phyloP scores from a whole-genome alignment of 2,888 invertebrate species.

The Pseudococcus longispinus region DNA sequence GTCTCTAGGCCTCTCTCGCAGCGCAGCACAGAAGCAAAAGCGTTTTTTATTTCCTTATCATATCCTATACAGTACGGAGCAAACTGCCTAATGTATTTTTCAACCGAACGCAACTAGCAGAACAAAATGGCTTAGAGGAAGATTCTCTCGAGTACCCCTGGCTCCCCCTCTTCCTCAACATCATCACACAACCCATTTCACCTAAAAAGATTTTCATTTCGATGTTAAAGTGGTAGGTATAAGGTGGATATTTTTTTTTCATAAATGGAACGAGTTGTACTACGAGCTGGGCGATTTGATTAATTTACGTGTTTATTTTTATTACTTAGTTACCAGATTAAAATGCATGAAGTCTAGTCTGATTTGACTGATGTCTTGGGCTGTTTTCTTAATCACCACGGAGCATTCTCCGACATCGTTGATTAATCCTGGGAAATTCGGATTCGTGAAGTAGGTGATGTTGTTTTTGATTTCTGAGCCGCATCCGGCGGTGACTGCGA shows the following conservation, averaged over 20 bases:
- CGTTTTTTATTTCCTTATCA: background rate
- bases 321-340: constrained; percentile 72
- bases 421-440: constrained; percentile 81
- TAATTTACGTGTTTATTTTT: background rate
- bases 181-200: too few species aligned
- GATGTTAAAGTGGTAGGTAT: background rate
- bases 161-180: too few species aligned
- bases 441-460: constrained; percentile 82
- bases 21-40: background rate
- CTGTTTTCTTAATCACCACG: constrained; percentile 76
- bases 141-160: background rate
- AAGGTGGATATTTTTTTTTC: background rate
- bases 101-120: background rate
- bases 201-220: too few species aligned
- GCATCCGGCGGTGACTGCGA: constrained; percentile 72
- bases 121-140: background rate
- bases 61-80: background rate
- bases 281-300: background rate
- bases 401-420: constrained; percentile 73
- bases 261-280: background rate
- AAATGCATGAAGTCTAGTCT: constrained; percentile 84
- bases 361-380: constrained; percentile 81
- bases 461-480: constrained; percentile 77
- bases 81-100: background rate
- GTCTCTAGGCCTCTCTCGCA: background rate